Base-by-base conservation (phyloP, 1,140 invertebrate genomes). In the Phenacoccus solenopsis region DNA sequence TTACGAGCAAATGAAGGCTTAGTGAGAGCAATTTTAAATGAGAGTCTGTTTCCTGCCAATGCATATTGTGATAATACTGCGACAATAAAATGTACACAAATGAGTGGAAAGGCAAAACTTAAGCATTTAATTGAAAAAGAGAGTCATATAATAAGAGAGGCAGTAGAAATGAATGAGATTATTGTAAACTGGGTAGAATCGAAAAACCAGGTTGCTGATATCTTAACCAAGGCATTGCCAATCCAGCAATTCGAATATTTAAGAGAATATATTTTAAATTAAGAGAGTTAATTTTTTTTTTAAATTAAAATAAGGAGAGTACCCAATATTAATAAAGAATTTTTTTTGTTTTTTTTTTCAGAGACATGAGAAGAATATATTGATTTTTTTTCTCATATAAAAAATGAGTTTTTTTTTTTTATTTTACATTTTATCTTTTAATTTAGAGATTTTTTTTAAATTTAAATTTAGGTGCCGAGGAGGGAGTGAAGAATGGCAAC, bases 11-110 rank as follows among this genome's bases (percentile, higher is more conserved):
- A 27, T 30, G 27, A 57, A 4, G n/a, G 21, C 20, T 38, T 49
- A 10, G 4, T 16, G 28, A 28, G 22, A 35, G 59, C 49, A 25
- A 56, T 22, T 74, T 24, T 30, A 69, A 73, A 72, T 64, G 22
- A 64, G 22, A 64, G 2, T 16, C 20, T 24, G 25, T 64, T 9
- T 22, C 13, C 38, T 68, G 16, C 5, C 12, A 24, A 10, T 64
- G 25, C 25, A 22, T 24, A 64, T 61, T 75, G 71, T 71, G 76
- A 78, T 70, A 78, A 76, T 71, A 71, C 74, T 69, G 70, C 74
- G 56, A 74, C 76, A 12, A 61, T 72, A n/a, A 72, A 76, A 27
- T 59, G 78, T 25, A 72, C 73, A 0, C 68, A 71, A 10, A 78
- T 74, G 59, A 67, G 69, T 2, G 70, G 73, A 0, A n/a, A 61